These are phyloP conservation scores for Smithornis capensis DNA, from an alignment of 2,113 vertebrate species.

Conservation along the genomic window DNA sequence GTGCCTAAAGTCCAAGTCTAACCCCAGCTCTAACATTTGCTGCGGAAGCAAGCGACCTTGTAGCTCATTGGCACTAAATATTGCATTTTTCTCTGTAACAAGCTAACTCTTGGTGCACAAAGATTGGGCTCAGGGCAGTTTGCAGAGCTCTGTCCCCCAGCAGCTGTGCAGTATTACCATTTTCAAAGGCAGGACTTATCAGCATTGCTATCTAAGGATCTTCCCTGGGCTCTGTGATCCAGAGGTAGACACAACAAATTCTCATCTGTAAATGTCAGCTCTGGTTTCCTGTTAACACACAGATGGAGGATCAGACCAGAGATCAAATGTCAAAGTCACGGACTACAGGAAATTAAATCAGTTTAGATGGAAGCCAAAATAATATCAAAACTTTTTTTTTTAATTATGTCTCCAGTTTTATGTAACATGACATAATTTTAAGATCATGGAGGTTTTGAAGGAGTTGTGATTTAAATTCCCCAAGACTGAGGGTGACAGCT, in stretches of 20 bases:
- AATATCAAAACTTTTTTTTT: not conserved
- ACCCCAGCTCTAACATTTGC: not conserved
- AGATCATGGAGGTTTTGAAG: not conserved
- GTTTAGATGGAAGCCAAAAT: not conserved
- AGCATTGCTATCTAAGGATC: not conserved
- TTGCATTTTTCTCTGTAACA: not conserved
- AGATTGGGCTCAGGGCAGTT: not conserved
- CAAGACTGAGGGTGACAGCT: rapidly evolving
- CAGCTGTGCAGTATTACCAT: not conserved
- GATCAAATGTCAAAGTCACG: constrained; percentile 14
- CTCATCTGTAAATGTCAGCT: constrained; percentile 40
- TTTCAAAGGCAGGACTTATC: not conserved
- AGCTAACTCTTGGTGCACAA: not conserved
- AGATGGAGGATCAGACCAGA: not conserved
- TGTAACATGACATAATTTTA: not conserved
- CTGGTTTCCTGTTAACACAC: not conserved
- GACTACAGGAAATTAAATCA: not conserved
- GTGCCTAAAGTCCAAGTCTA: not conserved
- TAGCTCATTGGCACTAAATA: not conserved
- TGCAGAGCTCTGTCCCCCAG: not conserved
- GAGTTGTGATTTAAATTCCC: not conserved
- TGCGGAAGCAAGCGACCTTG: not conserved
- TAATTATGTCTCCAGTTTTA: not conserved
- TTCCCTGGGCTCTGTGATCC: not conserved
- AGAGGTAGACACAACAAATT: constrained; percentile 26